Evolutionary conservation across 1,140 invertebrate species (phyloP).

Genomic region (Diprion similis): DNA sequence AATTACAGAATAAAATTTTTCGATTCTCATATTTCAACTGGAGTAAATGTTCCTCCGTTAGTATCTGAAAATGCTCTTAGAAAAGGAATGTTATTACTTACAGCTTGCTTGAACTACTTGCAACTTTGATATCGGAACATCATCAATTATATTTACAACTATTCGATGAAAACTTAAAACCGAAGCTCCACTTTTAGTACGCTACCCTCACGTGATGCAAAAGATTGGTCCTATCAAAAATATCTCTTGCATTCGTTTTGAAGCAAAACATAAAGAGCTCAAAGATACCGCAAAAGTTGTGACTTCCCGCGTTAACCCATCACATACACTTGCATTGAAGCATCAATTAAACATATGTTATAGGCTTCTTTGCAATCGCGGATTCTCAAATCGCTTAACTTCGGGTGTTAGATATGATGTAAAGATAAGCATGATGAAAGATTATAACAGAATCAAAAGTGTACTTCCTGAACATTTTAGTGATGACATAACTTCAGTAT

Average conservation of each 20-base stretch:
- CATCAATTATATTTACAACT: slow-evolving; percentile 20
- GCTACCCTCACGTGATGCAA: slow-evolving; percentile 9
- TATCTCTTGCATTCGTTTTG: slow-evolving; percentile 12
- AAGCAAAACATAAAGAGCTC: slow-evolving; percentile 18
- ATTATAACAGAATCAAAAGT: neutral
- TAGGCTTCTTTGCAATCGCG: neutral
- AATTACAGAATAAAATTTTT: slow-evolving; percentile 28
- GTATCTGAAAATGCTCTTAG: slow-evolving; percentile 15
- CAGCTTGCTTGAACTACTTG: slow-evolving; percentile 18
- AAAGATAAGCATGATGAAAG: neutral
- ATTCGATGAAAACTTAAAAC: slow-evolving; percentile 20
- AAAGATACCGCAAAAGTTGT: slow-evolving; percentile 15
- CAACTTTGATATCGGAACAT: slow-evolving; percentile 17
- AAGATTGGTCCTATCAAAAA: slow-evolving; percentile 16
- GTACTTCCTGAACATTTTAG: neutral
- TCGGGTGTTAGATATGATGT: neutral
- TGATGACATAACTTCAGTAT: neutral
- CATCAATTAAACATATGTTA: slow-evolving; percentile 12
- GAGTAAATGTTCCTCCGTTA: slow-evolving; percentile 16
- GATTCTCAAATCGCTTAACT: slow-evolving; percentile 14
- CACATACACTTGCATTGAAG: slow-evolving; percentile 4
- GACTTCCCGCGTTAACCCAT: slow-evolving; percentile 9
- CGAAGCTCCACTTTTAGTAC: slow-evolving; percentile 10
- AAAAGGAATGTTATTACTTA: slow-evolving; percentile 24
- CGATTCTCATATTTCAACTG: slow-evolving; percentile 19